These are phyloP conservation scores for Bambusicola thoracicus DNA, from an alignment of 2,113 vertebrate species.

Conservation along the genomic window DNA sequence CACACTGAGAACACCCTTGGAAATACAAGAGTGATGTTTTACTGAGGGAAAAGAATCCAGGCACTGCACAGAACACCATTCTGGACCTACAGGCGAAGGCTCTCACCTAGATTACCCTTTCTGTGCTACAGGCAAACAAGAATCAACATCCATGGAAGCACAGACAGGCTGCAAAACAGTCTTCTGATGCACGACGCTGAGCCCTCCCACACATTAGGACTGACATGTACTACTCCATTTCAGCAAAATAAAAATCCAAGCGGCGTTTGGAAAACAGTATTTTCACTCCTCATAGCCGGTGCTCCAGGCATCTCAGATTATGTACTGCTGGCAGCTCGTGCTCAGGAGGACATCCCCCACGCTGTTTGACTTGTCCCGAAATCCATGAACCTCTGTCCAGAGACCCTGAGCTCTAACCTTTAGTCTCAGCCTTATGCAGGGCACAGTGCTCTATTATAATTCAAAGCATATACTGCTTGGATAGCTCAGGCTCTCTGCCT, in stretches of 20 bases:
- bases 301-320: not conserved
- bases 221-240: not conserved
- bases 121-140: not conserved
- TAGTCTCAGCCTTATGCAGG: not conserved
- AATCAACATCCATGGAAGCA: not conserved
- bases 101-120: not conserved
- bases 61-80: not conserved
- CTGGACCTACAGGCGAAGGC: not conserved
- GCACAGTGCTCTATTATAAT: not conserved
- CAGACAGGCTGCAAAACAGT: not conserved
- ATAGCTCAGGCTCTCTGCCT: not conserved
- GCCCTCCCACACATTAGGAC: not conserved
- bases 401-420: not conserved
- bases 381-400: not conserved
- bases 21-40: not conserved
- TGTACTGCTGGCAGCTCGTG: not conserved
- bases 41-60: not conserved
- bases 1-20: not conserved
- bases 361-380: not conserved
- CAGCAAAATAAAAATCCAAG: not conserved
- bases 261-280: not conserved
- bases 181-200: rapidly evolving
- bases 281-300: rapidly evolving
- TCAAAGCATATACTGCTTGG: not conserved
- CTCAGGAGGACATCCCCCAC: not conserved